These are phyloP conservation scores for Chrysina gloriosa DNA, from an alignment of 2,888 invertebrate species.

Conservation along the genomic window DNA sequence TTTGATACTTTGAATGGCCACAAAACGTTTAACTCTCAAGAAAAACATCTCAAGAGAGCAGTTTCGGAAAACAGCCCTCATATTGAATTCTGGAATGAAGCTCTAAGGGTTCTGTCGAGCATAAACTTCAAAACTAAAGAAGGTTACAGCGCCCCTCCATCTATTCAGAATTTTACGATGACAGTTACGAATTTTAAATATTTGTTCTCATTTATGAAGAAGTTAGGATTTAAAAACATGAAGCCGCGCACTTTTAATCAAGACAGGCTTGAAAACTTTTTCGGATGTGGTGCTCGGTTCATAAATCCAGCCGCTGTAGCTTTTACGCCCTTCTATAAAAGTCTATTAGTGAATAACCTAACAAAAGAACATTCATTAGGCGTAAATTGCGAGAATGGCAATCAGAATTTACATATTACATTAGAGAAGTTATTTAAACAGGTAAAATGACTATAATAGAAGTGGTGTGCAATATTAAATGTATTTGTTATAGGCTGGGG, in stretches of 20 bases:
- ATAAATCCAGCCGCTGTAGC: conserved; percentile 3
- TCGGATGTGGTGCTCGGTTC: conserved; percentile 18
- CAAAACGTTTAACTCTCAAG: background rate
- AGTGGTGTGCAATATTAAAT: too few relatives aligned
- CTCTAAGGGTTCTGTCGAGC: background rate
- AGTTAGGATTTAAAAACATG: background rate
- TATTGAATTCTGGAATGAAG: conserved; percentile 6
- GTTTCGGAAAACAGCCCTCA: conserved; percentile 3
- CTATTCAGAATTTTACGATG: conserved; percentile 10
- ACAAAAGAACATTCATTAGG: conserved; percentile 2
- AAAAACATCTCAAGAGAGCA: background rate
- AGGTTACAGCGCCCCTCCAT: background rate
- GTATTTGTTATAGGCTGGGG: too few relatives aligned
- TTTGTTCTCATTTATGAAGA: background rate
- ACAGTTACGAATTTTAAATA: conserved; percentile 4
- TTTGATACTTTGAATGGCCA: background rate
- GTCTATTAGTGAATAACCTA: conserved; percentile 20
- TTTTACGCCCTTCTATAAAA: conserved; percentile 9
- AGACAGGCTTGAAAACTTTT: conserved; percentile 27
- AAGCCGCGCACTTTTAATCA: conserved; percentile 26
- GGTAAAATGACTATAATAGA: background rate
- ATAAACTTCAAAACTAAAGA: conserved; percentile 15
- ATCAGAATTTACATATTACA: background rate
- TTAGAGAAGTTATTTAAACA: background rate
- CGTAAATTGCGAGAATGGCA: conserved; percentile 8